Base-by-base conservation (phyloP, 2,113 vertebrate species). In the Rhinopomastus cyanomelas region DNA sequence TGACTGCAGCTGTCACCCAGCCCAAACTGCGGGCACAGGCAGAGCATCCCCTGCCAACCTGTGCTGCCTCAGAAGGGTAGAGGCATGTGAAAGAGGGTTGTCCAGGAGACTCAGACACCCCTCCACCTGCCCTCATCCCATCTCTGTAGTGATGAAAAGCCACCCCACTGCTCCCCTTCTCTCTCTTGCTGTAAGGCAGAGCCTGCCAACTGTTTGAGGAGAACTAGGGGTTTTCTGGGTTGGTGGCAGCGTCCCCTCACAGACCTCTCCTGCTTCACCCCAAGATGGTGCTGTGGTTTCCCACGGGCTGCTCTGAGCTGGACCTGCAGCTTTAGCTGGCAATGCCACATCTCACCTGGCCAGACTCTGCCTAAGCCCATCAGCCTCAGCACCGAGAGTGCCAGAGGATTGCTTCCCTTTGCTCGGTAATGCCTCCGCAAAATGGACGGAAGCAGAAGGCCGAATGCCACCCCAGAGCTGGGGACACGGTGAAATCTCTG, bases 301-400 rank as follows among this genome's bases (percentile, higher is more conserved):
- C 42, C 23, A 3, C 14, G 11, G 55, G 68, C 80, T 82, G 52
- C 44, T 34, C 66, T 3, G 0, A 5, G 32, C 76, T 0, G 20
- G 62, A 20, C 3, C 29, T 3, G 0, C 67, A 11, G 39, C 8
- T 61, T 3, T 2, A 16, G 57, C 29, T 23, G 1, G 4, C 2
- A 3, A 3, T 0, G 0, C 8, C 52, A 4, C 30, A 22, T 7
- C 29, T 44, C 76, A n/a, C 10, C 55, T 1, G 5, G 3, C 15
- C 4, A 1, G 25, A 34, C 12, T 6, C 61, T 30, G 53, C 48
- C 66, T 1, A n/a, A 36, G 61, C 56, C 26, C 37, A 2, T 4
- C 0, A 1, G 16, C 22, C 3, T 5, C 3, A 0, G 36, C 34
- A 11, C 60, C 15, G 27, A 22, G 20, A n/a, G 36, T 15, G 34